Base-by-base conservation (phyloP, 1,140 invertebrate genomes). In the Pachypsylla venusta region DNA sequence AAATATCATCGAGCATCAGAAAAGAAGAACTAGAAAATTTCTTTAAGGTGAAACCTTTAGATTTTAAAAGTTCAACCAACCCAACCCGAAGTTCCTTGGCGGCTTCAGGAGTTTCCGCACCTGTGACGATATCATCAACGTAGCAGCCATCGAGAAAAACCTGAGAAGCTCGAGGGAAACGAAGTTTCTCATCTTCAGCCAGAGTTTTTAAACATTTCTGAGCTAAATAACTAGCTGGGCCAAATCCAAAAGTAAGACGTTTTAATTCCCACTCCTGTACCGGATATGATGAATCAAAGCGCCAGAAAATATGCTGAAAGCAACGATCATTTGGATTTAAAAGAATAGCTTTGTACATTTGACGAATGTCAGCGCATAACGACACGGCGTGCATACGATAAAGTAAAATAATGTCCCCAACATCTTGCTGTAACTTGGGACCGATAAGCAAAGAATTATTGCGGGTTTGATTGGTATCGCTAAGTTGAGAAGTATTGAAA, bases 301-400 rank as follows among this genome's bases (percentile, higher is more conserved):
- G 57, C 69, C 72, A 74, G 1, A 75, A 35, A 22, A 74, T 70
- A n/a, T 64, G 58, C 65, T 74, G 72, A 54, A 64, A 69, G 2
- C 35, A 24, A 12, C 60, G 56, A 57, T 69, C 60, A 16, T 60
- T 30, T 2, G 61, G 53, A 30, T 57, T n/a, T 0, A 64, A 25
- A 1, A 58, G 2, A 20, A 64, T 61, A 13, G 60, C 58, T 10
- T 25, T 25, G 24, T 54, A 64, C 61, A 64, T 64, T 48, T 58
- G 25, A n/a, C 16, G 39, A 5, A 70, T 66, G 55, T 73, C 70
- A 1, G 67, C 63, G 5, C 65, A 64, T 16, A 70, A 58, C 5
- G 65, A 67, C 22, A 66, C 56, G 39, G 26, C 20, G 58, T 68
- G 64, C 19, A 55, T 54, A 16, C 73, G 60, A 56, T 68, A 71